These are phyloP conservation scores for Eurystomus glaucurus DNA, from an alignment of 2,797 vertebrate genomes.

Conservation along the genomic window DNA sequence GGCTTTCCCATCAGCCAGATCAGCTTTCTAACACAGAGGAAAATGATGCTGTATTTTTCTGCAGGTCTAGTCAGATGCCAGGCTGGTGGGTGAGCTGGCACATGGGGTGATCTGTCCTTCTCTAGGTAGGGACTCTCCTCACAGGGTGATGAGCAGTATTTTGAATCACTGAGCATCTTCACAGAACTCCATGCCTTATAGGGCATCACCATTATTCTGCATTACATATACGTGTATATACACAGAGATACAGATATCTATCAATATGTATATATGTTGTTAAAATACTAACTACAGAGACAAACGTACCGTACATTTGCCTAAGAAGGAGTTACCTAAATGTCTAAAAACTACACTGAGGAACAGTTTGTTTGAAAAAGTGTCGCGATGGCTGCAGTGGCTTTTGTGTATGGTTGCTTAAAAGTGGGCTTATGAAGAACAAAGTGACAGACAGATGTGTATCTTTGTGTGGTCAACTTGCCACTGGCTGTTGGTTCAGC, in stretches of 20 bases:
- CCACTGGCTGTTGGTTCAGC: not conserved
- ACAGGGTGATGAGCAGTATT: not conserved
- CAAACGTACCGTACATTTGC: not conserved
- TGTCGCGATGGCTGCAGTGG: not conserved
- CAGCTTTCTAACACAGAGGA: not conserved
- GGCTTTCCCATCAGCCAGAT: not conserved
- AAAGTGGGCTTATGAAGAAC: not conserved
- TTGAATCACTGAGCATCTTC: not conserved
- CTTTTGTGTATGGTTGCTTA: not conserved
- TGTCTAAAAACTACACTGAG: not conserved
- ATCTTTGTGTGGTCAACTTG: not conserved
- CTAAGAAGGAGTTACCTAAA: not conserved
- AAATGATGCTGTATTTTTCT: not conserved
- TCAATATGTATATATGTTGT: not conserved
- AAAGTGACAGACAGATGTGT: not conserved
- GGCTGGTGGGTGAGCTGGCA: not conserved
- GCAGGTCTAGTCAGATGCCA: not conserved
- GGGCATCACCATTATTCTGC: not conserved
- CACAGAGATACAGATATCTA: not conserved
- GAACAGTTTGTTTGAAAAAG: slow-evolving; percentile 9
- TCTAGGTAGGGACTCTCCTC: not conserved
- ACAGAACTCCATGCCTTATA: not conserved
- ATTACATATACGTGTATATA: not conserved
- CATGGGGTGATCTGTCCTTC: not conserved
- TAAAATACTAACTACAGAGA: not conserved